Base-by-base conservation (phyloP, 2,888 invertebrate genomes). In the Lochmaea capreae region DNA sequence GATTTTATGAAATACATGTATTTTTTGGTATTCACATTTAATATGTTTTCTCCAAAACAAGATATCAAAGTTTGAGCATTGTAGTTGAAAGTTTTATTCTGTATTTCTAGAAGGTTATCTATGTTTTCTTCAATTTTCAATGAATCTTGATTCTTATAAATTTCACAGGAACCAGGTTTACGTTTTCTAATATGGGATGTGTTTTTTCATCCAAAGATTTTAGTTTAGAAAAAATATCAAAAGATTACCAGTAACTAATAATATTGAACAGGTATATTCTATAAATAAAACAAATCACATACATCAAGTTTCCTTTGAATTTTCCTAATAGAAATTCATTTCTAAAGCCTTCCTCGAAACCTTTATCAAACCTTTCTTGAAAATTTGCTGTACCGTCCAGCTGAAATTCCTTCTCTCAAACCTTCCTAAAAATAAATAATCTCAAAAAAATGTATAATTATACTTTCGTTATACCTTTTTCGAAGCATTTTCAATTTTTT, bases 291-390 rank as follows among this genome's bases (percentile, higher is more conserved):
- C 26, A 14, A 75, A 67, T 78, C 81, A 39, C 33, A 8, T 39
- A 87, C 87, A 80, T 80, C 70, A 83, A 71, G 33, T 76, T 61
- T 65, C 88, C 89, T 82, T 89, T 88, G 58, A 85, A 86, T 80
- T 87, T 86, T 74, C 93, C 91, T 70, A 93, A 80, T 72, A 88
- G 82, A 71, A 92, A 89, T 16, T 91, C 92, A 79, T 90, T 90
- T 74, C 86, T 84, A 49, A 93, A 89, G 1, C 93, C 94, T 82
- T 92, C 90, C 73, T 86, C 85, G 83, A 92, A 95, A 1, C 94
- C 94, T 72, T 83, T 83, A 81, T 94, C 92, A 84, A 95, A 95
- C 83, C 92, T 90, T 22, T 88, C 83, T 87, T 95, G 94, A 80
- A 92, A 93, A 65, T 89, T n/a, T 89, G 67, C 89, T 86, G 18